Evolutionary conservation across 2,888 invertebrate genomes (phyloP).

Genomic region (Dexiosoma caninum): DNA sequence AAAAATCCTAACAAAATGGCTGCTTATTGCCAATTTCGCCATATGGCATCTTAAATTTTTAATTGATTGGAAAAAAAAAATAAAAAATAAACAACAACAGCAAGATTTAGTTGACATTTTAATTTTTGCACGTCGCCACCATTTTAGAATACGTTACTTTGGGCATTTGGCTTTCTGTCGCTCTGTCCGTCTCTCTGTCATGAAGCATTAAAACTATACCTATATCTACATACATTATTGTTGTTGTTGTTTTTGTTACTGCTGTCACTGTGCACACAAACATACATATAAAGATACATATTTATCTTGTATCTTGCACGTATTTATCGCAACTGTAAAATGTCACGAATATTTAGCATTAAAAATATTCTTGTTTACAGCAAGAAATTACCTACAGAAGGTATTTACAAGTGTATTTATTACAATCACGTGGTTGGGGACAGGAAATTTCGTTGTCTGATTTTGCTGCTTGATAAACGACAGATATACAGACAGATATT

Average conservation of each 20-base stretch:
- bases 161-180: background rate
- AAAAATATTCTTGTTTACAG: background rate
- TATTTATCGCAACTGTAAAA: constrained; percentile 19
- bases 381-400: background rate
- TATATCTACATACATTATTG: background rate
- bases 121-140: constrained; percentile 9
- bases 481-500: background rate
- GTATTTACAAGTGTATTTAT: background rate
- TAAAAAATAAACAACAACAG: no score
- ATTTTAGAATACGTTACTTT: background rate
- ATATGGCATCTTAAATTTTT: background rate
- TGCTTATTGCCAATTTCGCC: background rate
- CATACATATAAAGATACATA: no score
- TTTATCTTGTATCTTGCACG: background rate
- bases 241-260: background rate
- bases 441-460: background rate
- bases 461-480: background rate
- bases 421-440: background rate
- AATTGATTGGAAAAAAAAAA: background rate
- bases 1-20: no score
- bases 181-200: background rate
- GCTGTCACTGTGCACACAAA: no score
- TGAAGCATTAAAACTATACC: background rate
- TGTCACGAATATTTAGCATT: constrained; percentile 37
- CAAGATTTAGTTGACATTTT: constrained; percentile 7